Percentiles rank a stretch among this genome's conserved stretches.
phyloP scores from a whole-genome alignment of 2,888 invertebrate genomes.

The Xylophagus ater region DNA sequence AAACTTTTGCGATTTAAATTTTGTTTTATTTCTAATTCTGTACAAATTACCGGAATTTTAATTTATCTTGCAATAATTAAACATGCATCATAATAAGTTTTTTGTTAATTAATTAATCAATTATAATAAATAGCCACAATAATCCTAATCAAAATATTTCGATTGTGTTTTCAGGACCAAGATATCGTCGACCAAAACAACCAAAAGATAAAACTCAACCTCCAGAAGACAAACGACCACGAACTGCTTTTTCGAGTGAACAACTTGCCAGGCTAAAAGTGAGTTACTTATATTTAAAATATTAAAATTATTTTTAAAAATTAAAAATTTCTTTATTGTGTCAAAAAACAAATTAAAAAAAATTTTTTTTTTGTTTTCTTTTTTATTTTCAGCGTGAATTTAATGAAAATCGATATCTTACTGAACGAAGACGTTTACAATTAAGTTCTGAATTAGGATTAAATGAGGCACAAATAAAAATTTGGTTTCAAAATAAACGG shows the following conservation, averaged over 20 bases:
- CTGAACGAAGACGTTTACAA: slow-evolving; percentile 80
- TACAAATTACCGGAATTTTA: too few relatives aligned
- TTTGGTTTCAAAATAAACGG: slow-evolving; percentile 95
- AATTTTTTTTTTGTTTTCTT: slow-evolving; percentile 9
- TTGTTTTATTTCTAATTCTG: too few relatives aligned
- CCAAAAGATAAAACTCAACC: slow-evolving; percentile 40
- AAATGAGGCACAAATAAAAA: slow-evolving; percentile 95
- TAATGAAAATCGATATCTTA: slow-evolving; percentile 83
- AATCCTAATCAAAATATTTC: too few relatives aligned
- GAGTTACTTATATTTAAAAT: slow-evolving; percentile 18
- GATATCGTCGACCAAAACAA: slow-evolving; percentile 39
- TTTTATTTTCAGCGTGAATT: slow-evolving; percentile 62
- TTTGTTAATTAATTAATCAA: too few relatives aligned
- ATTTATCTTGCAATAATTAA: background rate
- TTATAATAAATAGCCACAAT: too few relatives aligned
- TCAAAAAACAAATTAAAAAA: background rate
- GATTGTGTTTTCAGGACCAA: slow-evolving; percentile 33
- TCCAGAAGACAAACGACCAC: slow-evolving; percentile 77
- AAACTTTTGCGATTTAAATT: too few relatives aligned
- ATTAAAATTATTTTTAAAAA: background rate
- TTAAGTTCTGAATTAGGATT: slow-evolving; percentile 83
- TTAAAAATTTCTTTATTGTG: background rate
- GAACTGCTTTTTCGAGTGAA: slow-evolving; percentile 92
- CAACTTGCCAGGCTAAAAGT: slow-evolving; percentile 81
- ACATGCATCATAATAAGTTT: background rate